Evolutionary conservation across 1,140 invertebrate species (phyloP), one percentile per base, ranked within the genome.

Genomic region (Anastrepha ludens): DNA sequence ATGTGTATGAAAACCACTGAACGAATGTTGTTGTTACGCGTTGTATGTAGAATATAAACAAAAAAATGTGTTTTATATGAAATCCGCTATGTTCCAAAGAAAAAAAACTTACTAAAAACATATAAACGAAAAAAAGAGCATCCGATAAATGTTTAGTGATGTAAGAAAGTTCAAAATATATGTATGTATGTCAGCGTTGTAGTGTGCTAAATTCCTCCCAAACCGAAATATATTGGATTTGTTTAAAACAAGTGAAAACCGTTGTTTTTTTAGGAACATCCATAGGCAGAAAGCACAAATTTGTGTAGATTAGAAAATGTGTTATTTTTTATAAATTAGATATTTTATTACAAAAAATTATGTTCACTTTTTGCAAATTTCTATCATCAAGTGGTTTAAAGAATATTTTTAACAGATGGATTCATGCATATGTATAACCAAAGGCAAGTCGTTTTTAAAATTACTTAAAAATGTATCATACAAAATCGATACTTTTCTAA

Each of bases 141-240:
- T 29, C 13, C 41, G 44, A 39, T 60, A 11, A 60, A 62, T 86
- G 85, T 60, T 41, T 86, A 60, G 85, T 3, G 11, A 86, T 86
- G 29, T 86, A 86, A 86, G 39, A 41, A 44, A 59, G 58, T 55
- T 81, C 44, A 58, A 41, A 29, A 41, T 81, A 78, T 55, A 55
- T 20, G 17, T 67, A 50, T 81, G 47, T 55, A 81, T 74, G 67
- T 74, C 39, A 81, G 74, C 74, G 74, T 58, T 81, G 74, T 81
- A 81, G 74, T 55, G 74, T 81, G 74, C 47, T 81, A 81, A 86
- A 62, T 55, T 59, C 17, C 5, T 41, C 39, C 7, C n/a, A 86
- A 86, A 86, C 58, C 29, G 50, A 86, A 86, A 86, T 86, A 86
- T 60, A 86, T 41, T 86, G 55, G 41, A 60, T 86, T 86, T 86